phyloP scores from a whole-genome alignment of 2,113 vertebrate genomes.

The Myrmecobius fasciatus region DNA sequence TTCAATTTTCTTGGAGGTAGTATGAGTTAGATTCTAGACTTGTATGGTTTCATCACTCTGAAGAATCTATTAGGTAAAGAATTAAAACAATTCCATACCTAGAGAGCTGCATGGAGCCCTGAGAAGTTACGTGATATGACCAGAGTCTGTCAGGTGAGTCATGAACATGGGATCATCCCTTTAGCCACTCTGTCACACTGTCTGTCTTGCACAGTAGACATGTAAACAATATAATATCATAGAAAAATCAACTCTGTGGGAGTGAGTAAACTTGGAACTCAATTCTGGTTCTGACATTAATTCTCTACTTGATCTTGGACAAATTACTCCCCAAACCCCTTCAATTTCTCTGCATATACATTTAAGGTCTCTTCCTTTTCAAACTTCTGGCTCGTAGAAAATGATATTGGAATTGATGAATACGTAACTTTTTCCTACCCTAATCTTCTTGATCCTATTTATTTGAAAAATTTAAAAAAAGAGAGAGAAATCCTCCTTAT shows the following conservation, averaged over 20 bases:
- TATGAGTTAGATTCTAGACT: too few relatives aligned
- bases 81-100: background rate
- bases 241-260: background rate
- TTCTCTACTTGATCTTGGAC: background rate
- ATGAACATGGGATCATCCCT: background rate
- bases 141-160: background rate
- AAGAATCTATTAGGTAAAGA: background rate
- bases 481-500: background rate
- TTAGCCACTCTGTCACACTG: background rate
- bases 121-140: background rate
- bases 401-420: background rate
- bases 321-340: background rate
- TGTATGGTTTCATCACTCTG: too few relatives aligned
- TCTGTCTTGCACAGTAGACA: background rate
- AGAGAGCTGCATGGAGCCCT: background rate
- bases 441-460: background rate
- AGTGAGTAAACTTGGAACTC: background rate
- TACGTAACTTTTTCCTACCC: background rate
- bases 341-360: background rate
- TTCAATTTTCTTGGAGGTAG: too few relatives aligned
- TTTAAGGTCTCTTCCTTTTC: background rate
- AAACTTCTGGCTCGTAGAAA: background rate
- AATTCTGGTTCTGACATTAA: background rate
- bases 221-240: background rate
- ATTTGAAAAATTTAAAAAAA: background rate